Conservation (phyloP, 2,797 vertebrate species). For the Syndactyla subalaris region DNA sequence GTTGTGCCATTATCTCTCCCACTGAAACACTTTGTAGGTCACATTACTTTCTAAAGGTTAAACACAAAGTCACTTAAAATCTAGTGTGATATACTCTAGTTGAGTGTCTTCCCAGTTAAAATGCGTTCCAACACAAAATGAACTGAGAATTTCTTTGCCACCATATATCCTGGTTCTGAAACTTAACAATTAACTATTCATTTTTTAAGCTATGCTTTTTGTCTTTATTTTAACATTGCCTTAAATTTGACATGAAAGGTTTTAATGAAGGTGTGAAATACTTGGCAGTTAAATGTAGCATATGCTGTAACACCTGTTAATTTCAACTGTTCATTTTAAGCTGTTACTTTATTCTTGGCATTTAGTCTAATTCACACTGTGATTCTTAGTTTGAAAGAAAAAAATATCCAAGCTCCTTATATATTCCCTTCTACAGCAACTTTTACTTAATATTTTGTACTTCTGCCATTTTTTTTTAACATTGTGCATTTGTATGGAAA, state of each 20-base stretch:
- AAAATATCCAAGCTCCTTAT: neutral
- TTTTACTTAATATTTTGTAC: constrained; percentile 35
- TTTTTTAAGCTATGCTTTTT: constrained; percentile 19
- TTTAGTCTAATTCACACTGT: constrained; percentile 47
- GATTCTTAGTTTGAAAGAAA: constrained; percentile 35
- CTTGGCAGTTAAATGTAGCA: constrained; percentile 61
- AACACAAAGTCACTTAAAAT: neutral
- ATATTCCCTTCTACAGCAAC: neutral
- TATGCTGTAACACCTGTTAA: constrained; percentile 70
- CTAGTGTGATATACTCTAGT: neutral
- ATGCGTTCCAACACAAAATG: neutral
- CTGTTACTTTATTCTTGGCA: constrained; percentile 61
- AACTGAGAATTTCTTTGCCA: neutral
- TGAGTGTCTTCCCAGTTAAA: neutral
- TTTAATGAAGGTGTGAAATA: constrained; percentile 73
- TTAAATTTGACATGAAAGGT: constrained; percentile 66
- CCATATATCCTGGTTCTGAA: neutral
- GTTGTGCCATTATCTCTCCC: neutral
- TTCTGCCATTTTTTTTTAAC: constrained; percentile 5
- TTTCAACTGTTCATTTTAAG: constrained; percentile 72
- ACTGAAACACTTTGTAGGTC: neutral
- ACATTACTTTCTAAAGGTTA: neutral
- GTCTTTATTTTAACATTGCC: constrained; percentile 54
- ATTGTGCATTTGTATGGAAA: neutral
- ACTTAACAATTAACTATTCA: constrained; percentile 37